phyloP scores from a whole-genome alignment of 2,797 vertebrate genomes.

The Helicolenus hilgendorfi region DNA sequence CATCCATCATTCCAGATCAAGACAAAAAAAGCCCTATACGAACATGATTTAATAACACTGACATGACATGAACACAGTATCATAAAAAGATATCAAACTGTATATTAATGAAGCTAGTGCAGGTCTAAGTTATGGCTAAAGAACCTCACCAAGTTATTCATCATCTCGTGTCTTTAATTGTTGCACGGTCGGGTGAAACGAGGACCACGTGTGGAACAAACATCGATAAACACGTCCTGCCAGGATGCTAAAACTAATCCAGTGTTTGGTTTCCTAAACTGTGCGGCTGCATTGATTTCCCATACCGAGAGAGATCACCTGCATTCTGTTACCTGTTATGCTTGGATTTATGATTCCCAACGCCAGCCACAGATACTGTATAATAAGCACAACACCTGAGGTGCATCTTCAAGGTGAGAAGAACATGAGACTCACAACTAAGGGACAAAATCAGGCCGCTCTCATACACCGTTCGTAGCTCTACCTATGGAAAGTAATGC shows the following conservation, averaged over 20 bases:
- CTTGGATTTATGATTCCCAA: not conserved
- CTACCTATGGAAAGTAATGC: no score
- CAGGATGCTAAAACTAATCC: not conserved
- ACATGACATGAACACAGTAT: not conserved
- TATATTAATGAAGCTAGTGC: not conserved
- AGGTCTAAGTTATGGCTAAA: not conserved
- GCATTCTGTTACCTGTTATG: not conserved
- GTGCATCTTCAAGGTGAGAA: not conserved
- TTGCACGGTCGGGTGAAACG: not conserved
- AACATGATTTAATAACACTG: not conserved
- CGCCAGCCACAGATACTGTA: not conserved
- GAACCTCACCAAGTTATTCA: no score
- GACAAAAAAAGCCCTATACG: not conserved
- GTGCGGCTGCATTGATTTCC: not conserved
- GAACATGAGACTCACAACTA: not conserved
- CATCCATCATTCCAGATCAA: not conserved
- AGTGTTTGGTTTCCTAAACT: not conserved
- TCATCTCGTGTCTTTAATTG: not conserved
- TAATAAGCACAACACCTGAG: not conserved
- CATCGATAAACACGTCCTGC: not conserved
- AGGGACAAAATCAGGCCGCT: no score
- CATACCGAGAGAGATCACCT: not conserved
- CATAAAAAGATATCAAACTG: not conserved
- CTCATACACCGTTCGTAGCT: no score
- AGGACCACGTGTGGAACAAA: not conserved